These are phyloP conservation scores for Dendrolimus punctatus DNA, from an alignment of 1,140 invertebrate genomes.

Conservation along the genomic window DNA sequence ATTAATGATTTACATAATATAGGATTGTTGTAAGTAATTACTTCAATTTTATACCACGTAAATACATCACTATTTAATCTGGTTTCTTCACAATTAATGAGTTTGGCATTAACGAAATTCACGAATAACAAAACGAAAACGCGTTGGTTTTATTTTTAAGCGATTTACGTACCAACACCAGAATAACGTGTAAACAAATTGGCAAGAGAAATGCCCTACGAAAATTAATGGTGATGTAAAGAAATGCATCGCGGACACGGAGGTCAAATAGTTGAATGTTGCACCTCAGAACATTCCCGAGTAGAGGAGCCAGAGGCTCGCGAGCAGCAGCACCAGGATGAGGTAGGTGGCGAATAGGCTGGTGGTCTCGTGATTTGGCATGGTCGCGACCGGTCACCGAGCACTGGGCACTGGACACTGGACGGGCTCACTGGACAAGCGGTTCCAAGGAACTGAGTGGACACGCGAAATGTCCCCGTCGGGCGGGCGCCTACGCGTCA, in stretches of 20 bases:
- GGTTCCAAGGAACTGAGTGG: conserved; percentile 49
- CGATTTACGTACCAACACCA: too few species aligned
- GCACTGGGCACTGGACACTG: not conserved
- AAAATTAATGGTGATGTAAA: not conserved
- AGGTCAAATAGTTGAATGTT: conserved; percentile 3
- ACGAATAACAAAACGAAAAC: too few species aligned
- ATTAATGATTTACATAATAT: too few species aligned
- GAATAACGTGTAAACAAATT: too few species aligned
- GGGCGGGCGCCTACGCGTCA: conserved; percentile 29
- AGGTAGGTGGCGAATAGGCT: conserved; percentile 68
- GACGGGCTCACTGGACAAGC: conserved; percentile 43
- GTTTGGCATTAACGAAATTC: too few species aligned
- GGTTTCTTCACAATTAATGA: too few species aligned
- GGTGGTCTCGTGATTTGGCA: conserved; percentile 70
- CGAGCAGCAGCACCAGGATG: conserved; percentile 69
- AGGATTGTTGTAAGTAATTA: too few species aligned
- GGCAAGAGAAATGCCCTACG: not conserved
- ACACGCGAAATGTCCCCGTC: conserved; percentile 25
- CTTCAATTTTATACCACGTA: too few species aligned
- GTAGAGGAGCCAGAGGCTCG: conserved; percentile 67
- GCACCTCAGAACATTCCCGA: conserved; percentile 68
- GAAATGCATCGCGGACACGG: conserved; percentile 3
- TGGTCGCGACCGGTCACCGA: conserved; percentile 17
- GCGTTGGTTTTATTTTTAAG: too few species aligned
- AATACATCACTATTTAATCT: too few species aligned